phyloP scores from a whole-genome alignment of 2,888 invertebrate genomes.

The Synanthedon vespiformis region DNA sequence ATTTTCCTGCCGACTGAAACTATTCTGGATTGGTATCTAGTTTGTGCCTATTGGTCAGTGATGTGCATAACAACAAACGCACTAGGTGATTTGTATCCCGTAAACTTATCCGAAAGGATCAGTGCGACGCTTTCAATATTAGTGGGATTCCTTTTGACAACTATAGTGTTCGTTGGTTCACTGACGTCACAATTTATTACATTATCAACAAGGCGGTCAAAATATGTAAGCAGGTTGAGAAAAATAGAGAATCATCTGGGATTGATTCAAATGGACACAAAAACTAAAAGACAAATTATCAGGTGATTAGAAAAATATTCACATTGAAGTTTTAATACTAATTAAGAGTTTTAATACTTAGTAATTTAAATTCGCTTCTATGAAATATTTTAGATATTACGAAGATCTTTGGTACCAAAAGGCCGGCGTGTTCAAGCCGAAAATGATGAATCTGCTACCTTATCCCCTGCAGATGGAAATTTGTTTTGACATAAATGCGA shows the following conservation, averaged over 20 bases:
- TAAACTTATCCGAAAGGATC: slow-evolving; percentile 48
- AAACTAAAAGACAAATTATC: slow-evolving; percentile 48
- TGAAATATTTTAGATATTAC: slow-evolving; percentile 42
- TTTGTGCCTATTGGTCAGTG: slow-evolving; percentile 60
- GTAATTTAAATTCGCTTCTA: not conserved
- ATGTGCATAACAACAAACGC: slow-evolving; percentile 60
- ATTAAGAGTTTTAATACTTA: not conserved
- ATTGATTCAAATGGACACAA: slow-evolving; percentile 49
- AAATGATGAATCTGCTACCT: slow-evolving; percentile 48
- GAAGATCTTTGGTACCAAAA: slow-evolving; percentile 66
- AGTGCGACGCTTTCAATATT: slow-evolving; percentile 43
- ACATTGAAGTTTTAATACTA: not conserved
- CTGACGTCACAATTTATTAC: slow-evolving; percentile 64
- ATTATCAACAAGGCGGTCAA: slow-evolving; percentile 53
- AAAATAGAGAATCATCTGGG: slow-evolving; percentile 56
- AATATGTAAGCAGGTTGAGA: slow-evolving; percentile 48
- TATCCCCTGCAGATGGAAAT: slow-evolving; percentile 65
- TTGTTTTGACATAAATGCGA: slow-evolving; percentile 62
- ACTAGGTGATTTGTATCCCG: slow-evolving; percentile 57
- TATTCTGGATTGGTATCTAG: slow-evolving; percentile 53
- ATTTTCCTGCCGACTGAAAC: slow-evolving; percentile 44
- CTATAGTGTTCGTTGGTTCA: slow-evolving; percentile 63
- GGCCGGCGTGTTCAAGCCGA: slow-evolving; percentile 58
- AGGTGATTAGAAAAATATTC: slow-evolving; percentile 23
- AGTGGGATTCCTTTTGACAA: slow-evolving; percentile 56